Base-by-base conservation (phyloP, 2,113 vertebrate genomes). In the Leptocoma aspasia region DNA sequence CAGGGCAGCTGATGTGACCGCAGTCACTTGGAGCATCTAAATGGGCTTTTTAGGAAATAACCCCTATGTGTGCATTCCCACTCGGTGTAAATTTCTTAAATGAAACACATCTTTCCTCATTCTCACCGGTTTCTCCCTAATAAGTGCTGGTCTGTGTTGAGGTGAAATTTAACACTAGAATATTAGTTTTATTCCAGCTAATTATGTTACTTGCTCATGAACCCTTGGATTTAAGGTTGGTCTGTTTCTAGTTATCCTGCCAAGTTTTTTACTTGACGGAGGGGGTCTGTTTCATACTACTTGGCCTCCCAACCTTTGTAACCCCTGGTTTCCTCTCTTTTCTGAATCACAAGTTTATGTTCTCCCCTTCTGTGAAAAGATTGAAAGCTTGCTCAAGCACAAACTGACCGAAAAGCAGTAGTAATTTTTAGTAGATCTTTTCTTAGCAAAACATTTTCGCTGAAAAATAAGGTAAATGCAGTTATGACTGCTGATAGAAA, bases 161-260 rank as follows among this genome's bases (percentile, higher is more conserved):
- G 96, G 97, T 98, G 98, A 98, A 98, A 98, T 96, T 97, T 96
- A 98, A 98, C 97, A 98, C 97, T 98, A 95, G 97, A 98, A 98
- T 98, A 98, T 98, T 98, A 98, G 97, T 98, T 98, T 98, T 98
- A 98, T 98, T 98, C 98, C 96, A 97, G 97, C 97, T 98, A 98
- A 98, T 98, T 98, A 98, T 98, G 98, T 98, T 98, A 97, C 97
- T 97, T 97, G 97, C 97, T 97, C 97, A 71, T 98, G 98, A 98
- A 98, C 97, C 96, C 95, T 96, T 97, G 98, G 98, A 98, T 98
- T 98, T 98, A 98, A 95, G 96, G 96, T 97, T 98, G 98, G 98
- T 98, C 98, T 98, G 98, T 98, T 98, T 98, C 98, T 98, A 98
- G 98, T 98, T 98, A 98, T 98, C 97, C 97, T 98, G 98, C 98